Base-by-base conservation (phyloP, 2,113 vertebrate genomes). In the Porphyrio hochstetteri region DNA sequence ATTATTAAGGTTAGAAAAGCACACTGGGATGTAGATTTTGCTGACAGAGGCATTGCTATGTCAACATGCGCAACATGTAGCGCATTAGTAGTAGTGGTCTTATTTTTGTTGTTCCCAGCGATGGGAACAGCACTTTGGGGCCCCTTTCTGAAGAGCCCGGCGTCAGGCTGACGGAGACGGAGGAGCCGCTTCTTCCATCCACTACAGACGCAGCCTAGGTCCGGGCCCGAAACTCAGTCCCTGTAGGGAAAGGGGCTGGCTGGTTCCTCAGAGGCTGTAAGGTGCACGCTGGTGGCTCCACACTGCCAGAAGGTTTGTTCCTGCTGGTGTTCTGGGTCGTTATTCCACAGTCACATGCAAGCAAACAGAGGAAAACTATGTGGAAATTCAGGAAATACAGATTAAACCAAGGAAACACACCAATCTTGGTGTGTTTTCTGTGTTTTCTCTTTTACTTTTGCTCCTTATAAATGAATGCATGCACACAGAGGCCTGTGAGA, bases 61-160 rank as follows among this genome's bases (percentile, higher is more conserved):
- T 40, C 82, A 38, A 16, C 1, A 1, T 29, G 48, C 1, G 2
- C n/a, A 48, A 44, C n/a, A 33, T 2, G 13, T 5, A 52, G 20
- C 0, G 0, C 6, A 2, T 57, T 16, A 21, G 28, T 6, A 72
- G 15, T 0, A 29, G 38, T 9, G 11, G 27, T 55, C 24, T 61
- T 7, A 16, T 33, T 61, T 78, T 36, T 61, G 17, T 24, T 40
- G 7, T 46, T 64, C 76, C 13, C 16, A 33, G 33, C 0, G 1
- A 21, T 10, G 5, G 9, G 35, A 56, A 59, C 0, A 0, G 65
- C 38, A 48, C 20, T 55, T 46, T n/a, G 57, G 53, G 19, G 1
- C 5, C 9, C 3, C 9, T 55, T 82, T 57, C 50, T 36, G 11
- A 80, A 65, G 31, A 60, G 18, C 8, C 33, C 5, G 1, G 16